phyloP scores from a whole-genome alignment of 2,113 vertebrate species.

The Lates calcarifer region DNA sequence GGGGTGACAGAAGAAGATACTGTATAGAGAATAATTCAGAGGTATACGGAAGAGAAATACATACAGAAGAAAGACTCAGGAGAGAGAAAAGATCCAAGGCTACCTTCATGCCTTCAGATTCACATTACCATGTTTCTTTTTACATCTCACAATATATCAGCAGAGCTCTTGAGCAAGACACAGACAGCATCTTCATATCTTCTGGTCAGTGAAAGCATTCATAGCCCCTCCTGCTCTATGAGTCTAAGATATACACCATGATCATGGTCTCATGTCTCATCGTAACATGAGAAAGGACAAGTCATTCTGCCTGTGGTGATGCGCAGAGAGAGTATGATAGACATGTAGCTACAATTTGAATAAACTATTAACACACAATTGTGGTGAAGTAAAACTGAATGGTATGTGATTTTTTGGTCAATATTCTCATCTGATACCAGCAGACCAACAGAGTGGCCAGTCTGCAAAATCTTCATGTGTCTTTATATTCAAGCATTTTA shows the following conservation, averaged over 20 bases:
- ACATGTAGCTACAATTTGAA: background rate
- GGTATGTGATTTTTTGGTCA: constrained; percentile 7
- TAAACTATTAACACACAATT: background rate
- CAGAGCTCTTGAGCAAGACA: constrained; percentile 18
- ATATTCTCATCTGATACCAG: constrained; percentile 1
- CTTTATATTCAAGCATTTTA: background rate
- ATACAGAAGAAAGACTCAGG: constrained; percentile 4
- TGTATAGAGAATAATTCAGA: constrained; percentile 36
- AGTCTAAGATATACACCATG: constrained; percentile 7
- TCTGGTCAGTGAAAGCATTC: constrained; percentile 18
- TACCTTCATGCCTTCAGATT: constrained; percentile 36
- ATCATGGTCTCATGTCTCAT: background rate
- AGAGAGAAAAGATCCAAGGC: constrained; percentile 32
- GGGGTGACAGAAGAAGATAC: constrained; percentile 1
- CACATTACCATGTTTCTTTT: constrained; percentile 22
- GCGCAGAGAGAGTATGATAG: background rate
- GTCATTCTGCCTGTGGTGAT: background rate
- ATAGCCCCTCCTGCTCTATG: background rate
- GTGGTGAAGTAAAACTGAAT: background rate
- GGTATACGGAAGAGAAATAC: constrained; percentile 34
- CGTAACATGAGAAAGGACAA: background rate
- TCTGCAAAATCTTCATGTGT: background rate
- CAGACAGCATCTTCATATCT: background rate
- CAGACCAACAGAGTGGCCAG: background rate
- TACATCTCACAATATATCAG: constrained; percentile 8